Conservation (phyloP, 2,888 invertebrate genomes). For the Entomobrya proxima region DNA sequence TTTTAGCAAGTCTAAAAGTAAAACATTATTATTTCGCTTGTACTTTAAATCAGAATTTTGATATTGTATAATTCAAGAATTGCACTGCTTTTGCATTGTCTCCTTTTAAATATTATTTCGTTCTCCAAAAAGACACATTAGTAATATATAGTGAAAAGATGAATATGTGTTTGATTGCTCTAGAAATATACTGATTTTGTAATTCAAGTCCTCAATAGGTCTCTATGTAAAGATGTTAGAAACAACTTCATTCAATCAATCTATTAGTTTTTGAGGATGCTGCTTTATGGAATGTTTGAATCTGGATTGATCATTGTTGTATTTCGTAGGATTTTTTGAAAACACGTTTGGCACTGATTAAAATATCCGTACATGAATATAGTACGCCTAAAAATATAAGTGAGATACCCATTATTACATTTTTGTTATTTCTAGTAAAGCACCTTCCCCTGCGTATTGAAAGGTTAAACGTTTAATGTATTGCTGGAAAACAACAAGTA, state of each 20-base stretch:
- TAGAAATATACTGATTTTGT: too few species aligned
- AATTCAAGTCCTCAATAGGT: not conserved
- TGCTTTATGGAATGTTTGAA: slow-evolving; percentile 16
- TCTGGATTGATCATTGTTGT: not conserved
- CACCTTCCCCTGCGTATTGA: slow-evolving; percentile 26
- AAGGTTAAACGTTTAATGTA: not conserved
- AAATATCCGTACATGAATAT: not conserved
- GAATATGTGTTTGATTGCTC: not conserved
- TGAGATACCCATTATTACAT: not conserved
- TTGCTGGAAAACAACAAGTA: slow-evolving; percentile 11
- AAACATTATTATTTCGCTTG: slow-evolving; percentile 34
- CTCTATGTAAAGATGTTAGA: not conserved
- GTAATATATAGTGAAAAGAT: not conserved
- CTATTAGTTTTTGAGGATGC: too few species aligned
- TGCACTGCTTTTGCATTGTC: slow-evolving; percentile 16
- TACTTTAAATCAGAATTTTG: slow-evolving; percentile 46
- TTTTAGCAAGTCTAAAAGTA: slow-evolving; percentile 26
- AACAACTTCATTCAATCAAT: too few species aligned
- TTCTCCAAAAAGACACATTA: not conserved
- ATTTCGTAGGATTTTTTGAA: slow-evolving; percentile 18
- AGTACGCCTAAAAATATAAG: not conserved
- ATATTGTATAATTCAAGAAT: slow-evolving; percentile 32
- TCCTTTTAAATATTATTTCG: not conserved
- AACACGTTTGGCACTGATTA: slow-evolving; percentile 59
- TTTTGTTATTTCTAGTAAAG: not conserved